Percentiles rank a stretch among this genome's conserved stretches.
Evolutionary conservation across 2,888 invertebrate genomes (phyloP).

Genomic region (Mesorhabditis sp.): DNA sequence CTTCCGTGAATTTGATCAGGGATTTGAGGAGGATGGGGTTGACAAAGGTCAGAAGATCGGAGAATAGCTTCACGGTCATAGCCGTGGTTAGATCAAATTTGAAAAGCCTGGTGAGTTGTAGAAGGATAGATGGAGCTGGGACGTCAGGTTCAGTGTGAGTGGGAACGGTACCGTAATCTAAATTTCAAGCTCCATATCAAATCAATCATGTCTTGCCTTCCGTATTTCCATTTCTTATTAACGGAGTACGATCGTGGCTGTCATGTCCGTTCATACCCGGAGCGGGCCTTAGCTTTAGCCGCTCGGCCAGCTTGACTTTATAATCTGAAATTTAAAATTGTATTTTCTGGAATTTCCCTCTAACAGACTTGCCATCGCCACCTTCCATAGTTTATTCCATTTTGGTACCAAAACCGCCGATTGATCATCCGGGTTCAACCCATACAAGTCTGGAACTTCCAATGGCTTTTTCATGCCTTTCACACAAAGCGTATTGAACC

Average conservation of each 20-base stretch:
- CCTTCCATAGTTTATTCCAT: slow-evolving; percentile 49
- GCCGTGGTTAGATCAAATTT: slow-evolving; percentile 50
- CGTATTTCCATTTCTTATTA: too few relatives aligned
- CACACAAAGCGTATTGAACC: slow-evolving; percentile 70
- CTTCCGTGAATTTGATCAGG: slow-evolving; percentile 50
- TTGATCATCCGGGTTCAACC: slow-evolving; percentile 46
- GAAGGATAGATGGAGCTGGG: slow-evolving; percentile 28
- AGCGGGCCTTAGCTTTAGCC: too few relatives aligned
- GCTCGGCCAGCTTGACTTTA: too few relatives aligned
- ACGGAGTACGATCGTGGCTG: too few relatives aligned
- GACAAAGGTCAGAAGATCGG: slow-evolving; percentile 49
- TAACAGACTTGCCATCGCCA: slow-evolving; percentile 23
- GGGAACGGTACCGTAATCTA: too few relatives aligned
- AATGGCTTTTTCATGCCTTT: slow-evolving; percentile 52
- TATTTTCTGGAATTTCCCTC: too few relatives aligned
- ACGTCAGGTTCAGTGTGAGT: not conserved
- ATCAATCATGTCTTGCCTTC: too few relatives aligned
- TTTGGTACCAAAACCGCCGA: slow-evolving; percentile 47
- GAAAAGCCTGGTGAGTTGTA: slow-evolving; percentile 45
- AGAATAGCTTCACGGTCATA: slow-evolving; percentile 45
- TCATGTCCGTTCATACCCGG: too few relatives aligned
- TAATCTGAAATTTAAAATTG: too few relatives aligned
- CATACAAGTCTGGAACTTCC: slow-evolving; percentile 48
- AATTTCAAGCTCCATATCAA: too few relatives aligned
- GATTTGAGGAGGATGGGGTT: slow-evolving; percentile 49